Conservation (phyloP, 2,797 vertebrate genomes). For the Psittacula echo region DNA sequence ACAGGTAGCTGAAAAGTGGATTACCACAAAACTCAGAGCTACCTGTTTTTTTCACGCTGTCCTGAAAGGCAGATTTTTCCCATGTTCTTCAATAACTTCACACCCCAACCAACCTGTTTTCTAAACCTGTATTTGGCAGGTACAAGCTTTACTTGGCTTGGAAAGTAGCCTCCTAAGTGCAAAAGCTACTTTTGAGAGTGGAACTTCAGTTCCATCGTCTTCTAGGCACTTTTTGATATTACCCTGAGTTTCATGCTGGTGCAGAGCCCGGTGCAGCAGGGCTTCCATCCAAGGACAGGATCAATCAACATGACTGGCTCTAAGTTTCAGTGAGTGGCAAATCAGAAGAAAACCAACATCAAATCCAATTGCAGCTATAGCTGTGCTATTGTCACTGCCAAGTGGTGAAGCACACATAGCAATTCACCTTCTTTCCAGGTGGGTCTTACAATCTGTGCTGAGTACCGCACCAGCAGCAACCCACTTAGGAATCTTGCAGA, state of each 20-base stretch:
- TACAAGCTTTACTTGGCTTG: conserved; percentile 31
- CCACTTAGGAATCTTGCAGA: background rate
- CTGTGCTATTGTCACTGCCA: conserved; percentile 45
- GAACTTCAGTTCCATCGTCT: conserved; percentile 39
- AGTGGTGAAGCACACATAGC: background rate
- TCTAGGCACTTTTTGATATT: conserved; percentile 47
- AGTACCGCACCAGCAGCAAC: background rate
- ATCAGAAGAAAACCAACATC: conserved; percentile 49
- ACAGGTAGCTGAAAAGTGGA: background rate
- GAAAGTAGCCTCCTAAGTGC: conserved; percentile 15
- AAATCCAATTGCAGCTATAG: conserved; percentile 40
- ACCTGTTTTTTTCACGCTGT: background rate
- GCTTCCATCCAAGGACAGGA: conserved; percentile 65
- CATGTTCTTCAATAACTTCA: conserved; percentile 30
- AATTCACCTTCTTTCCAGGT: conserved; percentile 41
- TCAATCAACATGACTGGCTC: conserved; percentile 50
- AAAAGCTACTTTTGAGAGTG: conserved; percentile 59
- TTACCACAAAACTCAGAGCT: background rate
- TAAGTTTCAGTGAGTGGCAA: conserved; percentile 46
- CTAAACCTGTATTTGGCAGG: conserved; percentile 35
- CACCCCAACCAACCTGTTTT: conserved; percentile 43
- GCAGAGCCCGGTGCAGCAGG: conserved; percentile 26
- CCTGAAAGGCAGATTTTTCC: conserved; percentile 15
- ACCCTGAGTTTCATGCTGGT: conserved; percentile 35
- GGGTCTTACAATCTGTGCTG: background rate